These are phyloP conservation scores for Ostrea edulis DNA, from an alignment of 1,140 invertebrate genomes.

Conservation along the genomic window DNA sequence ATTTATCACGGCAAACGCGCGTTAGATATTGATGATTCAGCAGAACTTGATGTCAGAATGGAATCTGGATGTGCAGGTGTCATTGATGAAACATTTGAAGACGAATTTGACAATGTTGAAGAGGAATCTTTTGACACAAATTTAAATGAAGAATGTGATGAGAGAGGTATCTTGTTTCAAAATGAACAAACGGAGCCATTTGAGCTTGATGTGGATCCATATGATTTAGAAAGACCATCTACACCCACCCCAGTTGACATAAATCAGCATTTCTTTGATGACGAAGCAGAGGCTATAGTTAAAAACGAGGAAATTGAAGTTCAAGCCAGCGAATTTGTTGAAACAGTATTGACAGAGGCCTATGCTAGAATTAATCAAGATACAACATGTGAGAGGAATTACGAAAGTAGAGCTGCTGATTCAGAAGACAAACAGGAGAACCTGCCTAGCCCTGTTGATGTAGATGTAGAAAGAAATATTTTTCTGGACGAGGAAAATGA, in stretches of 20 bases:
- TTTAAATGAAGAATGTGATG: slow-evolving; percentile 29
- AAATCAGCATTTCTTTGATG: slow-evolving; percentile 69
- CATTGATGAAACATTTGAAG: slow-evolving; percentile 49
- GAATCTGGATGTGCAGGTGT: slow-evolving; percentile 17
- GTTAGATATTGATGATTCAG: slow-evolving; percentile 72
- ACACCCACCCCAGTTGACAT: slow-evolving; percentile 76
- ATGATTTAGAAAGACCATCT: slow-evolving; percentile 76
- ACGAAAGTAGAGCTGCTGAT: slow-evolving; percentile 36
- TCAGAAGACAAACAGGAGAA: not conserved
- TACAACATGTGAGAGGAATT: slow-evolving; percentile 26
- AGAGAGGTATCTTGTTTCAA: slow-evolving; percentile 50
- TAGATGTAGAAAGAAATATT: slow-evolving; percentile 29
- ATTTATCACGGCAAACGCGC: slow-evolving; percentile 79
- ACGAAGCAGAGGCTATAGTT: slow-evolving; percentile 55
- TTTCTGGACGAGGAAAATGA: slow-evolving; percentile 11
- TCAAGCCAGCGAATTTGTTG: slow-evolving; percentile 71
- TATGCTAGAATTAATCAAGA: slow-evolving; percentile 59
- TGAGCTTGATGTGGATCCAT: slow-evolving; percentile 62
- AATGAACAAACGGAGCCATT: slow-evolving; percentile 59
- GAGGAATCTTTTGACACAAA: slow-evolving; percentile 44
- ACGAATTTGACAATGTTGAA: slow-evolving; percentile 32
- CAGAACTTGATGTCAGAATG: not conserved
- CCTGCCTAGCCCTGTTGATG: slow-evolving; percentile 23
- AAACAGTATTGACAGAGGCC: slow-evolving; percentile 73
- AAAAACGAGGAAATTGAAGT: slow-evolving; percentile 51